These are phyloP conservation scores for Antechinus flavipes DNA, from an alignment of 2,113 vertebrate genomes.

Conservation along the genomic window DNA sequence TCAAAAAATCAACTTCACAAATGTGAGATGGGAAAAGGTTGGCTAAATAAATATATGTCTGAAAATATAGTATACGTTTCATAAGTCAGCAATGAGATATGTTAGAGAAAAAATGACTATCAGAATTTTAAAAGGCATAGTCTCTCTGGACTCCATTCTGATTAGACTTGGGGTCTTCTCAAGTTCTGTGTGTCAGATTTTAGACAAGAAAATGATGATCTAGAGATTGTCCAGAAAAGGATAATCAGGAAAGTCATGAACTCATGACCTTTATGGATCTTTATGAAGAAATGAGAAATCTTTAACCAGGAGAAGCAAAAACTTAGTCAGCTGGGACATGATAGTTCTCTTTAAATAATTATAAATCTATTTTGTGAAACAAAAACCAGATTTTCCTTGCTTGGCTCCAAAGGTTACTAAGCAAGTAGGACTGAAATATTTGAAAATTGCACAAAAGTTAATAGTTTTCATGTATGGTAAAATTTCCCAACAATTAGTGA, in stretches of 20 bases:
- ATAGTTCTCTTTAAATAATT: not conserved
- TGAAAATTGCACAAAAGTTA: not conserved
- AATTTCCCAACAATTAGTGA: not conserved
- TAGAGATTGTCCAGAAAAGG: not conserved
- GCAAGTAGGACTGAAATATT: not conserved
- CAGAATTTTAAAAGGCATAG: not conserved
- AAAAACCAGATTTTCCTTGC: not conserved
- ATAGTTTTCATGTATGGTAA: not conserved
- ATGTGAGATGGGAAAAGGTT: not conserved
- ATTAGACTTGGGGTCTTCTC: not conserved
- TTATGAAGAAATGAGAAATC: not conserved
- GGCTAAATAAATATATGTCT: not conserved
- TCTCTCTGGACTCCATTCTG: not conserved
- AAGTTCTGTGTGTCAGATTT: not conserved
- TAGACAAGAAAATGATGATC: not conserved
- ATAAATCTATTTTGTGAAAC: not conserved
- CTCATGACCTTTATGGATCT: not conserved
- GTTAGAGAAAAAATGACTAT: not conserved
- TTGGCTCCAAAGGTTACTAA: not conserved
- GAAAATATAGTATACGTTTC: not conserved
- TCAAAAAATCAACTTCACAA: not conserved
- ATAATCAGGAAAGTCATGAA: not conserved
- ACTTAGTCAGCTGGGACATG: not conserved
- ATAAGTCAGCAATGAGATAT: not conserved
- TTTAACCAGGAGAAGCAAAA: not conserved